These are phyloP conservation scores for Strix aluco DNA, from an alignment of 2,113 vertebrate species.

Conservation along the genomic window DNA sequence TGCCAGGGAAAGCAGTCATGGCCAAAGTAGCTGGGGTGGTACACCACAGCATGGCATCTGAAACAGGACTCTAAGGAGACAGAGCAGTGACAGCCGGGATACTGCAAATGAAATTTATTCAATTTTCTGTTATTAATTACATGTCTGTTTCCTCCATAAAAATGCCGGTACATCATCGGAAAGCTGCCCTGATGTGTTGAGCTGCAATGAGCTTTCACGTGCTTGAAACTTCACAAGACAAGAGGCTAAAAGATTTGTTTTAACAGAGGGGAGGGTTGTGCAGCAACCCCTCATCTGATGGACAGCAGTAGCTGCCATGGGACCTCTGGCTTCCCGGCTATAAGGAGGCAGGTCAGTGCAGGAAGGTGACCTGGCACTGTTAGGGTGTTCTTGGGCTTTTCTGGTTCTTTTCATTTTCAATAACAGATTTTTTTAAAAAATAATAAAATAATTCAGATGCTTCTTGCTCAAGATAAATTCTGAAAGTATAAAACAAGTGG, in stretches of 20 bases:
- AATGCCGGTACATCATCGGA: background rate
- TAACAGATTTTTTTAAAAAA: background rate
- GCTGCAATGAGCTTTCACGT: fast-evolving
- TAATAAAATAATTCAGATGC: background rate
- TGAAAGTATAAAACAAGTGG: background rate
- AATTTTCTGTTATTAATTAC: background rate
- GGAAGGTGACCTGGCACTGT: too few species aligned
- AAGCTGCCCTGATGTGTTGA: background rate
- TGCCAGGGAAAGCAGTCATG: background rate
- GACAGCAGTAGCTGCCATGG: background rate
- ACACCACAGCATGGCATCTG: background rate
- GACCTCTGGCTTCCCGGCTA: fast-evolving
- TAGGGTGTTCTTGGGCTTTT: background rate
- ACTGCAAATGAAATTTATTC: background rate
- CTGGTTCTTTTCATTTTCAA: background rate
- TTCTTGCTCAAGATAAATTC: background rate
- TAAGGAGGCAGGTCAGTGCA: background rate
- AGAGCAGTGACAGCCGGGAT: background rate
- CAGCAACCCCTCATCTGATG: background rate
- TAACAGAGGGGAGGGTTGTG: background rate
- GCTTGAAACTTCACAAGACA: background rate
- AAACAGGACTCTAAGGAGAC: background rate
- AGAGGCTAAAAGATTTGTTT: background rate
- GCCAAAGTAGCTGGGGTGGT: background rate
- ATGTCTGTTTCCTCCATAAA: background rate